Base-by-base conservation (phyloP, 2,888 invertebrate species). In the Drosophila hamatofila region DNA sequence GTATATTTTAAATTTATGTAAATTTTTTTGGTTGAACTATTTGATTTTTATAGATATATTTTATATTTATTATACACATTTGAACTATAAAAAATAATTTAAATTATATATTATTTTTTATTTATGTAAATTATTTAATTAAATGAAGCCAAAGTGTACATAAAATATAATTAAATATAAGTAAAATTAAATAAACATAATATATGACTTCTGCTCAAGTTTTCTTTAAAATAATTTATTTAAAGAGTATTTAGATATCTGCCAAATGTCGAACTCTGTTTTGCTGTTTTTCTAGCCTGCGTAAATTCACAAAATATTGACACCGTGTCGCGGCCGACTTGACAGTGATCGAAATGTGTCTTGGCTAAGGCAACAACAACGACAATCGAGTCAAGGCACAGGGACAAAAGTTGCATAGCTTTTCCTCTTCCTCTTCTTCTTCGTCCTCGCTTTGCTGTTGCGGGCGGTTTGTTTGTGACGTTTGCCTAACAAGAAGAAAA, bases 301-400 rank as follows among this genome's bases (percentile, higher is more conserved):
- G 91, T 91, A 91, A 91, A 91, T 91, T 85, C 90, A 84, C 89
- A 87, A 91, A 91, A 90, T 91, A 91, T 91, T 91, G 91, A 91
- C 91, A 91, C 81, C 82, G 88, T 81, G 80, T 75, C 82, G 80
- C 80, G 75, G 67, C 76, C 78, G 67, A 73, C 81, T 81, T 90
- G 91, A 91, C 92, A 92, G 90, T 91, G 91, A 92, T 92, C 92
- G 91, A 91, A 91, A 92, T 91, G 91, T 91, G 92, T 91, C 91
- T 86, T 88, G 72, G 73, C 81, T 56, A 44, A n/a, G n/a, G 51
- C 68, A 69, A 58, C 58, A 46, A 67, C 35, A 14, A 35, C 14
- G 30, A 30, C 30, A 30, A 30, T 11, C 30, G 30, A 2, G 35
- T 12, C 35, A 14, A 14, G 35, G 35, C 35, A 35, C 14, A 35